phyloP scores from a whole-genome alignment of 2,113 vertebrate genomes.

The Tyto alba region DNA sequence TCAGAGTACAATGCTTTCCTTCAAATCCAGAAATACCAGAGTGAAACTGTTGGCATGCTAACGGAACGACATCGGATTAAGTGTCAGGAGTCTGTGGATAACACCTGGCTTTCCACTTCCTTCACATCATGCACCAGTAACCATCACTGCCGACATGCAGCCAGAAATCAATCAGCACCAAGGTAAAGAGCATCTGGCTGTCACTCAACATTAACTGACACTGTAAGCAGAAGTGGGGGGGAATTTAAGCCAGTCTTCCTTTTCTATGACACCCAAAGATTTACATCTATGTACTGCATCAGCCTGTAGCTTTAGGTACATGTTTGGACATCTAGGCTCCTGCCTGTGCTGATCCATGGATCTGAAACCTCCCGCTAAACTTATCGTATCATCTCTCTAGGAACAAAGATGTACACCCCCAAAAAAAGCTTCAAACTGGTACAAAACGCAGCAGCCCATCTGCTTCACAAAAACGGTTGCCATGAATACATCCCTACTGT shows the following conservation, averaged over 20 bases:
- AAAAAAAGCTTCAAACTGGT: background rate
- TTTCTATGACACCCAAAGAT: background rate
- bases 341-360: rapidly evolving
- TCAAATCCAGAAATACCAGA: conserved; percentile 6
- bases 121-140: background rate
- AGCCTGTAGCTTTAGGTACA: background rate
- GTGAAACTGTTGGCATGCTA: background rate
- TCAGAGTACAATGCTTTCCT: background rate
- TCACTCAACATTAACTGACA: background rate
- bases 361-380: background rate
- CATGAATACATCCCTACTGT: conserved; percentile 14
- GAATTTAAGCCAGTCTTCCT: background rate
- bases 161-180: background rate
- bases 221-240: background rate
- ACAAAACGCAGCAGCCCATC: conserved; percentile 14
- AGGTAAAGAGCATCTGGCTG: conserved; percentile 17
- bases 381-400: background rate
- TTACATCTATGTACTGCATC: background rate
- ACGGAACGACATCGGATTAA: background rate
- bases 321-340: background rate
- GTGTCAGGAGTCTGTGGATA: conserved; percentile 8
- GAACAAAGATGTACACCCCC: background rate
- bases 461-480: conserved; percentile 33
- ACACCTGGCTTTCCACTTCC: conserved; percentile 54
- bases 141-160: background rate